Conservation (phyloP, 2,888 invertebrate genomes). For the Eledona agricola region DNA sequence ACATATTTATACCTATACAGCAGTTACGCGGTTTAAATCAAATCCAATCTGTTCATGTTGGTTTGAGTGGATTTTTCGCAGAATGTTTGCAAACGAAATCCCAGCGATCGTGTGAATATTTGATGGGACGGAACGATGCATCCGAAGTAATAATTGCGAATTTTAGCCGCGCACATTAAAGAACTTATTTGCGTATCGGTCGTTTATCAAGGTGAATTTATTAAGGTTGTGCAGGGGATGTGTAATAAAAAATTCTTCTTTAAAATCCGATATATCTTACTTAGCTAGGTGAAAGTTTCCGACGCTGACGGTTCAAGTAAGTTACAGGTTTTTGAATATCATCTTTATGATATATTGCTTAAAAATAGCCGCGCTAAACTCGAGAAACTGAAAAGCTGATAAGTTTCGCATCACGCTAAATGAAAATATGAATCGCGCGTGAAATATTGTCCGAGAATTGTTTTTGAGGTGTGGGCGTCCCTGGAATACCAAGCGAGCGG, state of each 20-base stretch:
- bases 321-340: conserved; percentile 58
- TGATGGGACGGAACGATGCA: conserved; percentile 2
- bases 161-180: not conserved
- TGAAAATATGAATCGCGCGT: conserved; percentile 37
- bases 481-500: conserved; percentile 38
- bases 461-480: conserved; percentile 34
- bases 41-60: no score
- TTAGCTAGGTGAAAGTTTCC: conserved; percentile 54
- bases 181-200: conserved; percentile 10
- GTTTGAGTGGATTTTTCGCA: no score
- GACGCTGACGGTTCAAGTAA: conserved; percentile 59
- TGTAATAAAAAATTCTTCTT: conserved; percentile 50
- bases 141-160: not conserved
- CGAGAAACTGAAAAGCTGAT: conserved; percentile 31
- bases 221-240: conserved; percentile 30
- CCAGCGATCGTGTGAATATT: conserved; percentile 3
- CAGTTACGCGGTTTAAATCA: no score
- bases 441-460: conserved; percentile 36
- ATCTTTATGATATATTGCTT: conserved; percentile 59
- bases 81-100: no score
- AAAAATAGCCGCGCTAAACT: conserved; percentile 45
- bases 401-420: conserved; percentile 33
- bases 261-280: conserved; percentile 59
- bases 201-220: conserved; percentile 33
- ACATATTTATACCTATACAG: no score